Evolutionary conservation across 1,140 invertebrate genomes (phyloP), one percentile per base, ranked within the genome.

Genomic region (Globodera rostochiensis): DNA sequence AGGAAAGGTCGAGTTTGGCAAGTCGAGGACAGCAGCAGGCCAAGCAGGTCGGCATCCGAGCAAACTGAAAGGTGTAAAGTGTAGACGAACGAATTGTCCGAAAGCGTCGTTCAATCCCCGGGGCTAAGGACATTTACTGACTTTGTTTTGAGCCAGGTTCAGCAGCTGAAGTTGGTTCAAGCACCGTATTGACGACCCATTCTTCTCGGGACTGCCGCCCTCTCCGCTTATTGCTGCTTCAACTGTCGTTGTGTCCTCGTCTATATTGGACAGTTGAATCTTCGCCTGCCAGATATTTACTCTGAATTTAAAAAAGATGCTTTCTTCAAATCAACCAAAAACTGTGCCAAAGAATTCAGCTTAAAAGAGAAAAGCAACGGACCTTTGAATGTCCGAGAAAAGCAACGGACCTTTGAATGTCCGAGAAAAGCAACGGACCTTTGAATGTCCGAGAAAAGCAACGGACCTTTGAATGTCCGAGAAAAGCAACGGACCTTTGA

Each of bases 1-100:
- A 94, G 15, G 95, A 93, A 91, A 98, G 93, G 89, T 96, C 96
- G 0, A 98, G 91, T 53, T 95, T 92, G 0, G 94, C 94, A 21
- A 98, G 91, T 83, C 93, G 93, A 0, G 95, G 93, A 7, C 95
- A 95, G 49, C 95, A 91, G 89, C 97, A 98, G 2, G 96, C 93
- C 21, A 98, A 89, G n/a, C 94, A 94, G 4, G 93, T 92, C 0
- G 97, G 97, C 64, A 98, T 93, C 77, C 83, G 80, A 13, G 21
- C 82, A 46, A 81, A 70, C 79, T 80, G 80, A 36, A 80, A 4
- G 57, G 71, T 73, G 57, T 60, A 7, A 75, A 46, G 6, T 50
- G 49, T 11, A 50, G 49, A 50, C 11, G 49, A 50, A 50, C 6
- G 49, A 50, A 50, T 7, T 50, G 49, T 36, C 15, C 7, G 49